Percentiles rank a stretch among this genome's conserved stretches.
Conservation (phyloP, 2,113 vertebrate genomes). For the Stigmatopora nigra region DNA sequence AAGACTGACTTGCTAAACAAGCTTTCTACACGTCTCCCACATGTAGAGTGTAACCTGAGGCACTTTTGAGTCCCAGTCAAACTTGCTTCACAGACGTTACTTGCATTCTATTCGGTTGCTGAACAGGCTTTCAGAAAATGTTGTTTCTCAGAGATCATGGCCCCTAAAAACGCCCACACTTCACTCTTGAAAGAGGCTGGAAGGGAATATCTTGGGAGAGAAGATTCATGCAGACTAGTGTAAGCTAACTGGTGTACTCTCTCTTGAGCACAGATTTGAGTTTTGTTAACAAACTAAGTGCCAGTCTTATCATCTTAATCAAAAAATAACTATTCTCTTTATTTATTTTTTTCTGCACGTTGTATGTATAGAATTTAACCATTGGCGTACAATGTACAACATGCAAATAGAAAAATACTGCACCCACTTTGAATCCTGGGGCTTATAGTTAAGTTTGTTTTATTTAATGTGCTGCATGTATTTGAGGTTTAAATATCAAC, state of each 20-base stretch:
- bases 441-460: too few relatives aligned
- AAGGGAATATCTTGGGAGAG: constrained; percentile 15
- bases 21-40: constrained; percentile 17
- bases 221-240: constrained; percentile 22
- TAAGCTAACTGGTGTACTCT: constrained; percentile 35
- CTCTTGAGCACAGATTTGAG: not conserved
- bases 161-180: constrained; percentile 46
- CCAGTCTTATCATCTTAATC: too few relatives aligned
- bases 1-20: constrained; percentile 17
- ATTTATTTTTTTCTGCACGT: too few relatives aligned
- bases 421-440: too few relatives aligned
- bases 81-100: constrained; percentile 34
- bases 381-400: too few relatives aligned
- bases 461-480: too few relatives aligned
- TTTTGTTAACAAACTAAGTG: too few relatives aligned
- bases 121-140: constrained; percentile 54
- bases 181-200: constrained; percentile 50
- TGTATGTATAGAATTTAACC: too few relatives aligned
- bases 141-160: constrained; percentile 57
- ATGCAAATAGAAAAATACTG: too few relatives aligned
- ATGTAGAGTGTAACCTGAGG: constrained; percentile 28
- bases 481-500: too few relatives aligned
- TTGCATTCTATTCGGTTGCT: constrained; percentile 31
- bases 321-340: too few relatives aligned
- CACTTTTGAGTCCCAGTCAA: constrained; percentile 34